Conservation (phyloP, 2,113 vertebrate species). For the Ceyx cyanopectus region DNA sequence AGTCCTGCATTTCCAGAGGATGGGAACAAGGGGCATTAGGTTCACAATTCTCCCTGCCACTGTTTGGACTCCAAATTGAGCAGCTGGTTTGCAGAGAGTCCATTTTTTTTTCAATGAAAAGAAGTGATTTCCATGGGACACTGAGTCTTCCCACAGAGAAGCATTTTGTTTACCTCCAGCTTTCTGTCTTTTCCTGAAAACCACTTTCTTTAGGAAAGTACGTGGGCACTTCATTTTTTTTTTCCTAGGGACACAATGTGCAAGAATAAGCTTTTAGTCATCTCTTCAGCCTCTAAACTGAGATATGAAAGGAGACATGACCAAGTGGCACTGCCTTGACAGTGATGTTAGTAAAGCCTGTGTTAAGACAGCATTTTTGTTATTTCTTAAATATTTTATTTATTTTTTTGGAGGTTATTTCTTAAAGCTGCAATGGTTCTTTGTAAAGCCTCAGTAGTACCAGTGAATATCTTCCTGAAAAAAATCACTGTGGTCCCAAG, state of each 20-base stretch:
- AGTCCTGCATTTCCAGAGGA: neutral
- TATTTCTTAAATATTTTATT: neutral
- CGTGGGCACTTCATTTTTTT: neutral
- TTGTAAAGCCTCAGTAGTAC: neutral
- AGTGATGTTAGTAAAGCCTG: neutral
- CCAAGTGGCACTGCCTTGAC: neutral
- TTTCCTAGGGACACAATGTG: neutral
- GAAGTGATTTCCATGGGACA: conserved; percentile 28
- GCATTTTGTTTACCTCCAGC: conserved; percentile 46
- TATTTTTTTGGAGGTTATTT: neutral
- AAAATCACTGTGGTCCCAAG: neutral
- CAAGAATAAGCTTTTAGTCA: conserved; percentile 2
- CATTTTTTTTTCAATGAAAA: neutral
- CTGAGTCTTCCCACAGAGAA: conserved; percentile 57
- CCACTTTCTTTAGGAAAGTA: neutral
- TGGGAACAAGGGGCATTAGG: neutral
- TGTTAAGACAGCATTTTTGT: neutral
- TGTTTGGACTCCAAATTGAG: neutral
- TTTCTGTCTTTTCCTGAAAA: conserved; percentile 48
- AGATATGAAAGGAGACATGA: neutral
- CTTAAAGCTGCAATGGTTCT: neutral
- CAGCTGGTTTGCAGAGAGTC: conserved; percentile 22
- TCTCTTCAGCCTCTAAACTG: neutral
- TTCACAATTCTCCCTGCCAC: neutral
- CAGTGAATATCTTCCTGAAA: neutral